A percentile compares a stretch with the other conserved stretches of the same genome.
Conservation (phyloP, 1,140 invertebrate species). For the Eubasilissa regina region DNA sequence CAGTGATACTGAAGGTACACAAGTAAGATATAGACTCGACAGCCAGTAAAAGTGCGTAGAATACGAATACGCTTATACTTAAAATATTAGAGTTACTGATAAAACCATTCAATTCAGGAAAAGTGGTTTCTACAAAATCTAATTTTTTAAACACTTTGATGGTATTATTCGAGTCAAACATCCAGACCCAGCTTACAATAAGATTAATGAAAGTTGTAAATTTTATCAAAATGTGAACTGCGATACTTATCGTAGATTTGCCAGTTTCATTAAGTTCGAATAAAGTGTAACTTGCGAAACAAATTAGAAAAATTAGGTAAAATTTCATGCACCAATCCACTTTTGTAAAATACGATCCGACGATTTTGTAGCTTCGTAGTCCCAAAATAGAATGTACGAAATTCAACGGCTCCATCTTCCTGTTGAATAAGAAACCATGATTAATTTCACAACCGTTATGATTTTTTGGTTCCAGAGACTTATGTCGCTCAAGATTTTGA, state of each 20-base stretch:
- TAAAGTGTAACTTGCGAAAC: not conserved
- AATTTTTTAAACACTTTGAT: constrained; percentile 4
- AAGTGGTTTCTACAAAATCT: not conserved
- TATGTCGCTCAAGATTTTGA: too few relatives aligned
- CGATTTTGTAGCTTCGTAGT: not conserved
- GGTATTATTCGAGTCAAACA: not conserved
- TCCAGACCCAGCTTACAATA: not conserved
- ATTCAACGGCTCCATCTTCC: not conserved
- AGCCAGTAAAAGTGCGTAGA: not conserved
- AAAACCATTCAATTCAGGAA: not conserved
- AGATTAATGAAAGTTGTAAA: not conserved
- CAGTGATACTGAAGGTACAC: too few relatives aligned
- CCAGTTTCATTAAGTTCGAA: too few relatives aligned
- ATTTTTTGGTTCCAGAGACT: too few relatives aligned
- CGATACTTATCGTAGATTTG: too few relatives aligned
- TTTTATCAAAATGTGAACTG: not conserved
- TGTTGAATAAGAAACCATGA: not conserved
- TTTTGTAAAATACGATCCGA: not conserved
- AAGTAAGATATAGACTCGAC: too few relatives aligned
- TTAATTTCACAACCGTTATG: not conserved
- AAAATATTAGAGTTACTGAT: not conserved
- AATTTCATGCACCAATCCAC: not conserved
- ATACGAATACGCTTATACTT: too few relatives aligned
- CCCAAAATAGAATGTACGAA: not conserved
- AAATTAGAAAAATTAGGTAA: not conserved